Evolutionary conservation across 2,888 invertebrate species (phyloP).

Genomic region (Dynastes maya): DNA sequence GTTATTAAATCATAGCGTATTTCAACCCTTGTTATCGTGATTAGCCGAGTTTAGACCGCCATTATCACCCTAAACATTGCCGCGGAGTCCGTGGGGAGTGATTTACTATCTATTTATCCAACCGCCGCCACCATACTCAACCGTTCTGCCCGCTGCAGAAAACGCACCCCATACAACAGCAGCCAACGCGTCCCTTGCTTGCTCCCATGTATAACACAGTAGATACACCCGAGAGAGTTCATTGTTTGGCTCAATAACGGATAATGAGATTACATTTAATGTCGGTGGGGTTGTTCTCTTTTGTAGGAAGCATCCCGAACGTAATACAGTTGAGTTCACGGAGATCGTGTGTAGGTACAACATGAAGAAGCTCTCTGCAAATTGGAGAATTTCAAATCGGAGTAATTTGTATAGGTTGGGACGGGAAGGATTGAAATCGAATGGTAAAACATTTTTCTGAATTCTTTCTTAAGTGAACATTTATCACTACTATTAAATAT

Average conservation of each 20-base stretch:
- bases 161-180: slow-evolving; percentile 11
- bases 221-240: slow-evolving; percentile 13
- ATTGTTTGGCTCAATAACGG: slow-evolving; percentile 48
- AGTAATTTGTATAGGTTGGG: too few species aligned
- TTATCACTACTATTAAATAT: too few species aligned
- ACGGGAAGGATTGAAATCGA: too few species aligned
- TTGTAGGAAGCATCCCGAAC: slow-evolving; percentile 22
- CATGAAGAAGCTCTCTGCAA: too few species aligned
- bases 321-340: not conserved
- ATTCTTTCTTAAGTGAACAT: too few species aligned
- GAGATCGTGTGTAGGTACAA: too few species aligned
- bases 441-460: too few species aligned
- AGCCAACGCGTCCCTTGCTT: slow-evolving; percentile 15
- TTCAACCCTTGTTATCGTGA: slow-evolving; percentile 56
- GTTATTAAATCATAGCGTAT: slow-evolving; percentile 56
- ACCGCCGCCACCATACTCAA: slow-evolving; percentile 15
- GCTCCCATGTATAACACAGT: slow-evolving; percentile 11
- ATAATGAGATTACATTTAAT: slow-evolving; percentile 48
- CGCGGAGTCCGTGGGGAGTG: slow-evolving; percentile 49
- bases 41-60: slow-evolving; percentile 56
- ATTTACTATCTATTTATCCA: slow-evolving; percentile 55
- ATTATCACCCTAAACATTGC: slow-evolving; percentile 55
- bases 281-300: slow-evolving; percentile 23
- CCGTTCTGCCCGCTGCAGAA: slow-evolving; percentile 37
- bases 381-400: too few species aligned